Conservation (phyloP, 2,797 vertebrate genomes). For the Tympanoctomys barrerae region DNA sequence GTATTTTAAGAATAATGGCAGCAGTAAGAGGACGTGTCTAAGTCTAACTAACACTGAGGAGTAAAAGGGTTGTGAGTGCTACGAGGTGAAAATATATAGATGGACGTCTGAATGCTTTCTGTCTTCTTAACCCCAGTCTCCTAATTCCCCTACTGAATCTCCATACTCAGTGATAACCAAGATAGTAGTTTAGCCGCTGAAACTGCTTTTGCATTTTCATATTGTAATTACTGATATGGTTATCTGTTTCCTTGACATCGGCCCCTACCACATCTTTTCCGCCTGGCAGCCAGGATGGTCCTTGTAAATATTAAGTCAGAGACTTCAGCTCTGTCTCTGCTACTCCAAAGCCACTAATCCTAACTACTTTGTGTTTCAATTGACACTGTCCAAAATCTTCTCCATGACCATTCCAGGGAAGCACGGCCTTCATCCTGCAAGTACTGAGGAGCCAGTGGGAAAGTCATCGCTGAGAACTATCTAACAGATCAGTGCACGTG, state of each 20-base stretch:
- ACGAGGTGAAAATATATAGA: background rate
- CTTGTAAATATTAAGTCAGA: background rate
- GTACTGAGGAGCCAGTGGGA: background rate
- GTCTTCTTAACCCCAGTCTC: background rate
- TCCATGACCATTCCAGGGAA: background rate
- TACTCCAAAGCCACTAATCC: background rate
- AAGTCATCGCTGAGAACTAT: background rate
- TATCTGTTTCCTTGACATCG: background rate
- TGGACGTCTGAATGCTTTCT: background rate
- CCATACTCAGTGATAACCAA: background rate
- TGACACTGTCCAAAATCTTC: background rate
- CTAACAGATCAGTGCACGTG: background rate
- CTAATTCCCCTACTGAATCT: background rate
- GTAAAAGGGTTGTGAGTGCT: background rate
- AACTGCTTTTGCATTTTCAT: background rate
- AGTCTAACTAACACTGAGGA: background rate
- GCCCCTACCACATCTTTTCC: background rate
- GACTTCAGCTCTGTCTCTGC: background rate
- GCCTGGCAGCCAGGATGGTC: background rate
- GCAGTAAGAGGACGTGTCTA: background rate
- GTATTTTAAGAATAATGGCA: background rate
- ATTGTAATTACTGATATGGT: background rate
- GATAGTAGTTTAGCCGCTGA: background rate
- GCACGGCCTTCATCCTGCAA: background rate
- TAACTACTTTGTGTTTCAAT: background rate